Conservation (phyloP, 2,888 invertebrate species). For the Drosophila colorata region DNA sequence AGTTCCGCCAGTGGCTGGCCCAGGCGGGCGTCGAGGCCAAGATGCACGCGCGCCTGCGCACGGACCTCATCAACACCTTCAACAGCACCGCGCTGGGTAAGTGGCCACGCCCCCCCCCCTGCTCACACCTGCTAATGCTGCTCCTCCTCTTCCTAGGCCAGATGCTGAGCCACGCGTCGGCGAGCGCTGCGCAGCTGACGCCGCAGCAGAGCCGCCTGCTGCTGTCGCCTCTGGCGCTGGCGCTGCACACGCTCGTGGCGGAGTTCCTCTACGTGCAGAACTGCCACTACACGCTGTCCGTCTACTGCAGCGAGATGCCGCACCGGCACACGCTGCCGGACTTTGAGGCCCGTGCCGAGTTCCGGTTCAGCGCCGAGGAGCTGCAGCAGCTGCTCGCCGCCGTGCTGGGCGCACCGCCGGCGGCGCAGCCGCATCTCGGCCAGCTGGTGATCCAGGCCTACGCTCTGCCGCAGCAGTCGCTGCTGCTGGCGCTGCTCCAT, state of each 20-base stretch:
- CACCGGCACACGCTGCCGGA: constrained; percentile 82
- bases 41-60: constrained; percentile 82
- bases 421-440: constrained; percentile 4
- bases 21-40: constrained; percentile 82
- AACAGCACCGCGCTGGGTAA: constrained; percentile 83
- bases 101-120: constrained; percentile 16
- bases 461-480: neutral
- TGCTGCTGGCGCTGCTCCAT: too few species aligned
- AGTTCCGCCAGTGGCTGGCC: constrained; percentile 83
- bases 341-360: constrained; percentile 74
- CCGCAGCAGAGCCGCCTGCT: constrained; percentile 37
- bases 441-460: constrained; percentile 34
- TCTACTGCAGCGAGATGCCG: constrained; percentile 84
- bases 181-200: constrained; percentile 17
- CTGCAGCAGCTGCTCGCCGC: constrained; percentile 74
- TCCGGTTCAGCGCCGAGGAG: constrained; percentile 81
- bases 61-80: constrained; percentile 82
- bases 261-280: constrained; percentile 84
- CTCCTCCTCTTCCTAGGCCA: constrained; percentile 33
- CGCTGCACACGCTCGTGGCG: constrained; percentile 83
- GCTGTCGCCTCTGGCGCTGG: constrained; percentile 77
- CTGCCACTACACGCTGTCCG: constrained; percentile 84
- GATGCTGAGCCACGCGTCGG: constrained; percentile 39
- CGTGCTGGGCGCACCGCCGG: constrained; percentile 35
- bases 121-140: too few species aligned